Base-by-base conservation (phyloP, 2,888 invertebrate genomes). In the Ophion slaviceki region DNA sequence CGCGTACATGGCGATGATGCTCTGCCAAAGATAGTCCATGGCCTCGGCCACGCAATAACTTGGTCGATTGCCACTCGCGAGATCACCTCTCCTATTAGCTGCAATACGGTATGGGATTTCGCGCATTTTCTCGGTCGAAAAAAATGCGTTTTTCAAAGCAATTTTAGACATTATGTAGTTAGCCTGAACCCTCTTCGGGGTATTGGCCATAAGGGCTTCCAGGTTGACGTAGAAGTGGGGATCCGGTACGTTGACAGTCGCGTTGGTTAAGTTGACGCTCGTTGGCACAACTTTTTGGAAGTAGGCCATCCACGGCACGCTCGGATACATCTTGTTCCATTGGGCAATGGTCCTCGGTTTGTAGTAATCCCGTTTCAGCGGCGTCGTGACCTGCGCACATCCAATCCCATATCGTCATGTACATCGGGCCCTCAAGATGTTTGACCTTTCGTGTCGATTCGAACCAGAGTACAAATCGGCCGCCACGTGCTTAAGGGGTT, bases 321-420 rank as follows among this genome's bases (percentile, higher is more conserved):
- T 96, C 0, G 97, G 96, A 94, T 97, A 98, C 89, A 96, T 96
- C 66, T 95, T 90, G 91, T 97, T 96, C 61, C 99, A 94, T 89
- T 98, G 96, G 1, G 94, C 94, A n/a, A 99, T 95, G 0, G 97
- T 97, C 96, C 98, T 98, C 10, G 98, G 97, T 91, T 99, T 98
- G 95, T 99, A 99, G 17, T 11, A 11, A 14, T 10, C 11, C 14
- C 11, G 11, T 14, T 36, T 36, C 36, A 36, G 17, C n/a, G 66
- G n/a, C 3, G 8, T 98, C 95, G 88, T 96, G 96, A 11, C 97
- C 97, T 10, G 98, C 97, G 93, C 99, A 98, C 87, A 98, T 96
- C 66, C 98, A 96, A 97, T 96, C 11, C 11, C 10, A 14, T 11
- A 53, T 53, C 17, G 2, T 14, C 11, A 14, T 53, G 2, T 47